Evolutionary conservation across 2,113 vertebrate species (phyloP).

Genomic region (Natator depressus): DNA sequence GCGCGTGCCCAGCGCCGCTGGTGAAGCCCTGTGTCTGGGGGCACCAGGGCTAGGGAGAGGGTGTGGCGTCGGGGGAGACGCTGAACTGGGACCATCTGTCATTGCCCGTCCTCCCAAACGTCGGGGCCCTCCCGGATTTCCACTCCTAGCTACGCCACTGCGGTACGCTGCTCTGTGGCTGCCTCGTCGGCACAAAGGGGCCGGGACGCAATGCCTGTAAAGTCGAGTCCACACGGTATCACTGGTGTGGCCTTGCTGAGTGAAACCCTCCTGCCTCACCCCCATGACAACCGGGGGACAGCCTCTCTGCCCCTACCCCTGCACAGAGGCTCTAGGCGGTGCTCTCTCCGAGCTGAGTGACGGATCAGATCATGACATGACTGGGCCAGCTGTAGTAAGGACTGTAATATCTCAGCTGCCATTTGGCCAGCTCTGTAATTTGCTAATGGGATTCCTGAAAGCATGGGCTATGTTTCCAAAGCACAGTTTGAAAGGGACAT

Average conservation of each 20-base stretch:
- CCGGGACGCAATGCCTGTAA: neutral
- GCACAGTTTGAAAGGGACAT: neutral
- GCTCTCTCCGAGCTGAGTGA: neutral
- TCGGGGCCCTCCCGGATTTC: no score
- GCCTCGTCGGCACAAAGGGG: neutral
- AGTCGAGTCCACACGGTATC: neutral
- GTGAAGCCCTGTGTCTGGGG: no score
- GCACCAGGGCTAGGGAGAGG: no score
- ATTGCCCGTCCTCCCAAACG: no score
- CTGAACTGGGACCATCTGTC: no score
- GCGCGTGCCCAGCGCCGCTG: no score
- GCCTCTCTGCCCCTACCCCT: neutral
- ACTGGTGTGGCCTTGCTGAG: neutral
- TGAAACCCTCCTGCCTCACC: neutral
- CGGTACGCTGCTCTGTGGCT: neutral
- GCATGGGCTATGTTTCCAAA: neutral
- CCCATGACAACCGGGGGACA: neutral
- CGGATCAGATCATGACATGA: neutral
- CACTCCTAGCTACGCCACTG: no score
- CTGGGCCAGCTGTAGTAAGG: neutral
- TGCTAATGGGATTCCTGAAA: neutral
- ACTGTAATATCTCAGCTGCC: neutral
- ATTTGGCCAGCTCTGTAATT: neutral
- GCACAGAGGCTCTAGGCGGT: neutral
- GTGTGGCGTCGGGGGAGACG: no score